Conservation (phyloP, 1,140 invertebrate genomes). For the Portunus trituberculatus region DNA sequence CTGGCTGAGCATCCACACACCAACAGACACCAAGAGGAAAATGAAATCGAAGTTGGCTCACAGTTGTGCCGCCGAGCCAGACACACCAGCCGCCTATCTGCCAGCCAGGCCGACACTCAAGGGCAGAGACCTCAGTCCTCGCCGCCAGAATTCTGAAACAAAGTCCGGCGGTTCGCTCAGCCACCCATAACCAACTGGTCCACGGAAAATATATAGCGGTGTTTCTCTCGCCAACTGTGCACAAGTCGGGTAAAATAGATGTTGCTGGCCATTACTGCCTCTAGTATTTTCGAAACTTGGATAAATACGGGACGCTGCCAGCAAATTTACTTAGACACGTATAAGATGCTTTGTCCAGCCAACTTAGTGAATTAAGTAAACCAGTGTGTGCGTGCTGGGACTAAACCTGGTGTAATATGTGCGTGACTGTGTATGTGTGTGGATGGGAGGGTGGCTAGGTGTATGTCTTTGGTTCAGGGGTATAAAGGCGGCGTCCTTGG, state of each 20-base stretch:
- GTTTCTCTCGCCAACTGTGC: not conserved
- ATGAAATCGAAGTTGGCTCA: not conserved
- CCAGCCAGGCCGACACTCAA: not conserved
- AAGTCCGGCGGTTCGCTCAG: not conserved
- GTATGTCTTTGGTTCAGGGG: not conserved
- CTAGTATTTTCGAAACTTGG: not conserved
- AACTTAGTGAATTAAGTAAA: not conserved
- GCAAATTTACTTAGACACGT: constrained; percentile 21
- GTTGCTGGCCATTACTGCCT: not conserved
- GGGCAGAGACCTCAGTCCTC: not conserved
- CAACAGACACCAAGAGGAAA: not conserved
- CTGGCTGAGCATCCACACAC: not conserved
- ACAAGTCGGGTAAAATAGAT: constrained; percentile 9
- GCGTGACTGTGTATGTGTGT: too few relatives aligned
- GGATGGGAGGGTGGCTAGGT: too few relatives aligned
- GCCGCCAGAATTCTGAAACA: constrained; percentile 10
- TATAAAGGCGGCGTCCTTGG: too few relatives aligned
- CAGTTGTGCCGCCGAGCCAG: not conserved
- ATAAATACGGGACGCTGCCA: not conserved
- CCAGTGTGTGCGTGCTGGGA: not conserved
- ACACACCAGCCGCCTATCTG: not conserved
- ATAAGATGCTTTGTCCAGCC: not conserved
- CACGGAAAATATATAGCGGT: not conserved
- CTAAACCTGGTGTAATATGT: too few relatives aligned
- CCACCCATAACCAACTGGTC: constrained; percentile 6